phyloP scores from a whole-genome alignment of 2,113 vertebrate species.

The Ia io region DNA sequence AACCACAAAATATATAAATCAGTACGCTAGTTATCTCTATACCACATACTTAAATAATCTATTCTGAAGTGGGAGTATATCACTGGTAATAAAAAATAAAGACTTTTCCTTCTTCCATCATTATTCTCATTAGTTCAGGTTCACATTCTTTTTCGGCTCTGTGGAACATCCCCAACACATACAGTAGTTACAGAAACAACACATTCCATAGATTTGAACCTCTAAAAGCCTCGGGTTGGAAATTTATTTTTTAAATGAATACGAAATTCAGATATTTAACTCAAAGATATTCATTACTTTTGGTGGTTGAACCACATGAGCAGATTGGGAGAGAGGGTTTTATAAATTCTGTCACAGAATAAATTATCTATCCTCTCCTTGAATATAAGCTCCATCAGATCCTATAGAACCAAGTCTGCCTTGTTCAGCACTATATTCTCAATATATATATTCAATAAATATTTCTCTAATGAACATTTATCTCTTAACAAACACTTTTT shows the following conservation, averaged over 20 bases:
- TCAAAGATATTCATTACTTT: neutral
- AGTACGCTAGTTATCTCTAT: conserved; percentile 51
- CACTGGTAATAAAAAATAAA: conserved; percentile 34
- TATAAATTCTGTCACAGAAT: neutral
- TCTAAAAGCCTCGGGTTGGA: neutral
- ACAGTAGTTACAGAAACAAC: neutral
- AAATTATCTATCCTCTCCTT: neutral
- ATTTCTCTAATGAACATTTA: conserved; percentile 15
- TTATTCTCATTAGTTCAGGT: conserved; percentile 53
- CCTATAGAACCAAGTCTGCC: neutral
- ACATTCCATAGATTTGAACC: neutral
- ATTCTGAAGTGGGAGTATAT: conserved; percentile 50
- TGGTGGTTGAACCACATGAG: neutral
- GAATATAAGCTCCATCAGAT: neutral
- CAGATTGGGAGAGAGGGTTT: neutral
- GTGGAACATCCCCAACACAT: neutral
- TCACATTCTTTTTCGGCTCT: conserved; percentile 1
- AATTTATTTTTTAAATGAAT: conserved; percentile 22
- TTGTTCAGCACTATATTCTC: neutral
- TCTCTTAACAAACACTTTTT: conserved; percentile 14
- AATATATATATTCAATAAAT: neutral
- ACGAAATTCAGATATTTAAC: neutral
- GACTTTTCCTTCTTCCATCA: neutral
- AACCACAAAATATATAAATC: conserved; percentile 52
- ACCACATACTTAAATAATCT: conserved; percentile 50